Percentiles rank a stretch among this genome's conserved stretches.
Evolutionary conservation across 2,888 invertebrate genomes (phyloP).

Genomic region (Tachystola acroxantha): DNA sequence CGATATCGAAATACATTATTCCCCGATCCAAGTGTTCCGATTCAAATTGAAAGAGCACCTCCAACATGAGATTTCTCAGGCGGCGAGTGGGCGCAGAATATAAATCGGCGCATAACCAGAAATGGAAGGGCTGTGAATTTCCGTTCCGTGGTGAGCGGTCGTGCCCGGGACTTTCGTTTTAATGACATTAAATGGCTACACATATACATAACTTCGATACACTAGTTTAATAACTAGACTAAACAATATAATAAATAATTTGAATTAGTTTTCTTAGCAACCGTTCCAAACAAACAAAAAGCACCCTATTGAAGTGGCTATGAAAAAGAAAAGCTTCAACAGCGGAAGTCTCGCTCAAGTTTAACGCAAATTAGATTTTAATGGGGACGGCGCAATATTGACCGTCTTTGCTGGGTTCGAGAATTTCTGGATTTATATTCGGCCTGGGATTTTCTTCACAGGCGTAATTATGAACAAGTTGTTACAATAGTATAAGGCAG

Average conservation of each 20-base stretch:
- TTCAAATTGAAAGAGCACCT: slow-evolving; percentile 79
- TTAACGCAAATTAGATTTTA: slow-evolving; percentile 50
- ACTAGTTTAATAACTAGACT: too few relatives aligned
- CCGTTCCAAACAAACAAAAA: slow-evolving; percentile 5
- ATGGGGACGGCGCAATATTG: slow-evolving; percentile 41
- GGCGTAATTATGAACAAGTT: slow-evolving; percentile 18
- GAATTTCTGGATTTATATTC: slow-evolving; percentile 30
- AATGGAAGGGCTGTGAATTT: slow-evolving; percentile 73
- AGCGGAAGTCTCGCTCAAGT: slow-evolving; percentile 34
- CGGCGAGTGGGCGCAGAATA: slow-evolving; percentile 77
- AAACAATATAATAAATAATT: too few relatives aligned
- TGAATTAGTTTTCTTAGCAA: slow-evolving; percentile 2
- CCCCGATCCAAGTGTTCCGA: slow-evolving; percentile 77
- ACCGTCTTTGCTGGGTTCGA: slow-evolving; percentile 25
- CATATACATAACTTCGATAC: slow-evolving; percentile 7
- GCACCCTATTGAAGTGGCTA: slow-evolving; percentile 14
- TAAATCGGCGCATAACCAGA: slow-evolving; percentile 77
- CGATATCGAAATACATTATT: slow-evolving; percentile 78
- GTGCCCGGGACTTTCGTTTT: slow-evolving; percentile 34
- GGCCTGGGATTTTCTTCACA: slow-evolving; percentile 24
- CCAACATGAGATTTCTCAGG: slow-evolving; percentile 77
- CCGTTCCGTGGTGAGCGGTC: slow-evolving; percentile 60
- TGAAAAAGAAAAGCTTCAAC: slow-evolving; percentile 37
- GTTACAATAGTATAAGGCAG: slow-evolving; percentile 1
- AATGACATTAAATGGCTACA: slow-evolving; percentile 32